Conservation (phyloP, 2,797 vertebrate genomes). For the Poliocrania exsul region DNA sequence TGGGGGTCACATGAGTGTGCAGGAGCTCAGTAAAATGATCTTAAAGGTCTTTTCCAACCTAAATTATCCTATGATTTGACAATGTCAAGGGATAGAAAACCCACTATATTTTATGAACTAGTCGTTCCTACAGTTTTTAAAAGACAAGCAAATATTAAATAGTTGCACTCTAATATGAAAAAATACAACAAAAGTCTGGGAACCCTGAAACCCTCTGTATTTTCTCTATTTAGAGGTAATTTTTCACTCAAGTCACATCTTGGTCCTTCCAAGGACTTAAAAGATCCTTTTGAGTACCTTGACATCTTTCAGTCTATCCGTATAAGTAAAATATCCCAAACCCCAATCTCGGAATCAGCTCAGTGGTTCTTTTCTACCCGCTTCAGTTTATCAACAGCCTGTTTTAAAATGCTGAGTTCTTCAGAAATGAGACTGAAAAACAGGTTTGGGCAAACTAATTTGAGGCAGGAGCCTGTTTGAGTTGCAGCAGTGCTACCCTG, state of each 20-base stretch:
- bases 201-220: neutral
- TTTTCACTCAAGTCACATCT: neutral
- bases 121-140: neutral
- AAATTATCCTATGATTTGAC: neutral
- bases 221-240: neutral
- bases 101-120: neutral
- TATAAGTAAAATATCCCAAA: neutral
- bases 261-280: neutral
- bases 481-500: neutral
- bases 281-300: neutral
- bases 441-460: neutral
- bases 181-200: neutral
- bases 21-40: neutral
- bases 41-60: neutral
- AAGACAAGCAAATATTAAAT: neutral
- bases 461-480: neutral
- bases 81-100: neutral
- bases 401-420: neutral
- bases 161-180: neutral
- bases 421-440: neutral
- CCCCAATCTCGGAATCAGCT: neutral
- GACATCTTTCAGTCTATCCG: neutral
- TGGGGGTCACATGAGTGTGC: neutral
- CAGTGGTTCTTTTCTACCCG: neutral
- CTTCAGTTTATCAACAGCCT: neutral